Base-by-base conservation (phyloP, 2,113 vertebrate genomes). In the Amazona guildingii region DNA sequence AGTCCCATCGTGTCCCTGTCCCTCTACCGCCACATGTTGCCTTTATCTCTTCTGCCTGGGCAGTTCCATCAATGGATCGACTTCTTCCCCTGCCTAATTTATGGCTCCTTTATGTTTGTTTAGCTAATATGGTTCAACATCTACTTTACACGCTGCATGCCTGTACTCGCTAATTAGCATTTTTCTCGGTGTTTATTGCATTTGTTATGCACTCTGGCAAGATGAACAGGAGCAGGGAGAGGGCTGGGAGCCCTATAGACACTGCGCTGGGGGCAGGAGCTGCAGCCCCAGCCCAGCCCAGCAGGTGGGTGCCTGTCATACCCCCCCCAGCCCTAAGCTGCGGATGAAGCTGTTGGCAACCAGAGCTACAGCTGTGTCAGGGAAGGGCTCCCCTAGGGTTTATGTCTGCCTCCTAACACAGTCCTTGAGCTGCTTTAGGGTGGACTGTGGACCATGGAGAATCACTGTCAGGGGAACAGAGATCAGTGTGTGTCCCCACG, bases 91-190 rank as follows among this genome's bases (percentile, higher is more conserved):
- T 3, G 8, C 25, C 75, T 79, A 85, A 93, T 86, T 90, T 87
- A 93, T 80, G 63, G 54, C 70, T 83, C 61, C 92, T 92, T 78
- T 88, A 57, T 93, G 68, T 93, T 94, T 97, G 94, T 94, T 97
- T 95, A 86, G 89, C 81, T 94, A 95, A 95, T 77, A 86, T 37
- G 62, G 92, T 92, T 92, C 89, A 92, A 93, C 73, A 82, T 49
- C 83, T 86, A 18, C 88, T 91, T 88, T 78, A 88, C 91, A 86
- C 85, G 72, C 90, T 41, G 20, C 83, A 68, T 1, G 21, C 86
- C 82, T 84, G 86, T 91, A 63, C 49, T 79, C 7, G 2, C 33
- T 91, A 94, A 96, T 94, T 82, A 95, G 63, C 37, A 20, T 90
- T 86, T 88, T 76, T 33, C 80, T 67, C 9, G 6, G 44, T 2